Evolutionary conservation across 2,797 vertebrate genomes (phyloP).

Genomic region (Oreortyx pictus): DNA sequence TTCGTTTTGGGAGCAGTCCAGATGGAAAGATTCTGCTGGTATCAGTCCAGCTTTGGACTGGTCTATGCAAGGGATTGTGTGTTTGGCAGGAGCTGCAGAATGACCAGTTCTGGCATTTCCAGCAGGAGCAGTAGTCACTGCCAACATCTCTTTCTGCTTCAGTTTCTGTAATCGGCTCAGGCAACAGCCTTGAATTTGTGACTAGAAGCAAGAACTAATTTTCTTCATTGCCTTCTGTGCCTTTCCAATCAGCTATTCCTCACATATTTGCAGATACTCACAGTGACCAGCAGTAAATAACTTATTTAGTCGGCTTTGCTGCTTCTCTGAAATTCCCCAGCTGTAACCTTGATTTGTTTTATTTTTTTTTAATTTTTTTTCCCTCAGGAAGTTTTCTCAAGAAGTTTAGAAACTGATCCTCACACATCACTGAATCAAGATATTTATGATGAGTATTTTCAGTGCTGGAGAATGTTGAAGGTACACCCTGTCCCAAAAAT

Average conservation of each 20-base stretch:
- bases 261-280: neutral
- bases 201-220: constrained; percentile 8
- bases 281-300: neutral
- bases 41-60: constrained; percentile 17
- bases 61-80: constrained; percentile 24
- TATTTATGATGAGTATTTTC: neutral
- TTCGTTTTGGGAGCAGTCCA: constrained; percentile 46
- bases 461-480: neutral
- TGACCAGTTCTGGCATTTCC: constrained; percentile 11
- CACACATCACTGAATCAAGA: neutral
- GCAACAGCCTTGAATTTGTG: neutral
- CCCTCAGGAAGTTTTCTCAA: neutral
- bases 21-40: constrained; percentile 40
- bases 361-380: no score
- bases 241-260: neutral
- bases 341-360: neutral
- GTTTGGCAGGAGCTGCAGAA: constrained; percentile 39
- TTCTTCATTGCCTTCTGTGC: neutral
- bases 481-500: neutral
- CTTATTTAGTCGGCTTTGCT: neutral
- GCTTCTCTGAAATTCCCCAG: neutral
- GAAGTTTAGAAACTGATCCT: neutral
- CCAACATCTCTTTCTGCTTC: constrained; percentile 12
- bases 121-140: neutral
- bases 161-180: constrained; percentile 12